Base-by-base conservation (phyloP, 2,113 vertebrate species). In the Oryzias woworae region DNA sequence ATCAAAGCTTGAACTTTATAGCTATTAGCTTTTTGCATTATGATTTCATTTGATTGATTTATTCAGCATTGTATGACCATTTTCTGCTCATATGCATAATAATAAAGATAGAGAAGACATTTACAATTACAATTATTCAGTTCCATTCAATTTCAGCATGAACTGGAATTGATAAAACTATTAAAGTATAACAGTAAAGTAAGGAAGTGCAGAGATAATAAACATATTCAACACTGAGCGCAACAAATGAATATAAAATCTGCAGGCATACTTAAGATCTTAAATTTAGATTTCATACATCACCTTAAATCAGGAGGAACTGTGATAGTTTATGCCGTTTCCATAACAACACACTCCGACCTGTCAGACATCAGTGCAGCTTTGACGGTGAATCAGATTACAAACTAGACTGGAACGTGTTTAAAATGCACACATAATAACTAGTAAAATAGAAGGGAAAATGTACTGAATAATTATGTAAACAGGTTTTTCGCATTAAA, bases 291-390 rank as follows among this genome's bases (percentile, higher is more conserved):
- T 17, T 18, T 48, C 47, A 3, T 18, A 48, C 16, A 28, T 42
- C 55, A 67, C 31, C 42, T 69, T 7, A 20, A 62, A 17, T 52
- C 43, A 41, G 17, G 0, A 5, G 42, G 31, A 66, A 28, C 26
- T 52, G 26, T 66, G 45, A 48, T 43, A 48, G 59, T 77, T 78
- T 62, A 71, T 54, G 61, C 50, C 45, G 47, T 82, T 72, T 62
- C 72, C 64, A 66, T 72, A 55, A 68, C 50, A 66, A 82, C 70
- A 67, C 22, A 73, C 55, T 56, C 20, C 42, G 45, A 65, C 15
- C 41, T 24, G 18, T 61, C 61, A 53, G 47, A 56, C 57, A 56
- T 58, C 3, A 52, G 42, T 53, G 49, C 24, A 58, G 44, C 59
- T 56, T 14, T 14, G 28, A 61, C 13, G 5, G 12, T 23, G 36